Evolutionary conservation across 2,797 vertebrate genomes (phyloP).

Genomic region (Coreius guichenoti): DNA sequence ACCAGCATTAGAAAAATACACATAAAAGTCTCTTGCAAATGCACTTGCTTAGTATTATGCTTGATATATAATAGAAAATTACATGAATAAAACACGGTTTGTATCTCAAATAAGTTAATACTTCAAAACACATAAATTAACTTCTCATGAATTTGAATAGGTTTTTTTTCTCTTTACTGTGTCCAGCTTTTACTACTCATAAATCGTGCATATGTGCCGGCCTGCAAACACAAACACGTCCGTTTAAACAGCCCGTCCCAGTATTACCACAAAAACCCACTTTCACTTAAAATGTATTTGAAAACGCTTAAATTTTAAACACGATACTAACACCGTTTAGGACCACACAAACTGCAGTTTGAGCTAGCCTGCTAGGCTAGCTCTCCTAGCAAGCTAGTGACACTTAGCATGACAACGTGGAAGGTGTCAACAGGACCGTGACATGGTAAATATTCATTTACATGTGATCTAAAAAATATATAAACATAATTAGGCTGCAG

Average conservation of each 20-base stretch:
- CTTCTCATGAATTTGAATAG: neutral
- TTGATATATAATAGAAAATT: neutral
- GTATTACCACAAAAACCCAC: neutral
- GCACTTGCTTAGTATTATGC: neutral
- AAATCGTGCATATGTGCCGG: neutral
- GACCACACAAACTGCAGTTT: slow-evolving; percentile 1
- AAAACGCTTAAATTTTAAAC: neutral
- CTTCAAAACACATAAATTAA: neutral
- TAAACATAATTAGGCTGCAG: neutral
- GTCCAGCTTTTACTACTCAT: neutral
- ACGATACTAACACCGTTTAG: neutral
- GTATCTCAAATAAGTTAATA: neutral
- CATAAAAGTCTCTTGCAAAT: neutral
- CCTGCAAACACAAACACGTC: slow-evolving; percentile 2
- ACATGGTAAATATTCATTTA: neutral
- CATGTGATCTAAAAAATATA: neutral
- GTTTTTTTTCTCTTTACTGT: neutral
- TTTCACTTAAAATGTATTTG: neutral
- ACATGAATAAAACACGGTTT: neutral
- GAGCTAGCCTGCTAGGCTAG: slow-evolving; percentile 31
- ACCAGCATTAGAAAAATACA: neutral
- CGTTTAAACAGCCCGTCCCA: neutral
- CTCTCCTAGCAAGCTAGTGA: slow-evolving; percentile 37
- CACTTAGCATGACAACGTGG: slow-evolving; percentile 22
- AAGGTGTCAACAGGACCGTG: neutral